Evolutionary conservation across 1,140 invertebrate species (phyloP), one percentile per base, ranked within the genome.

Genomic region (Amphibalanus amphitrite): DNA sequence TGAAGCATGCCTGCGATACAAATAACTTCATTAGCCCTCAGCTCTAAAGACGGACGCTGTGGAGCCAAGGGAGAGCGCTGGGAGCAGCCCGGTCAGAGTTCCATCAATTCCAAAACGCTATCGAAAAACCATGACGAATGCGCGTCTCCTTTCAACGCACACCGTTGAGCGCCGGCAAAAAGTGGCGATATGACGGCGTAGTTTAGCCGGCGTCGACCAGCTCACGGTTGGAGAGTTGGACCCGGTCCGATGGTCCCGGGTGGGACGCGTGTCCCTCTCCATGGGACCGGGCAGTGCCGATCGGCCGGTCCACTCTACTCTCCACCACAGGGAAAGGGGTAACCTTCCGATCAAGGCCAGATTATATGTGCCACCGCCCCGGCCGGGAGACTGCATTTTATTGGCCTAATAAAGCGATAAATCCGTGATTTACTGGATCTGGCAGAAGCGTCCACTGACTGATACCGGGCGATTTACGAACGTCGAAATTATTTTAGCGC

Each of bases 121-220:
- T 59, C 47, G 47, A 59, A 59, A 59, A 59, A 59, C 47, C 47
- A 59, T 59, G 47, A 59, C 47, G 47, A 59, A 59, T 59, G 47
- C 23, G 13, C 20, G 1, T 59, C 47, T 20, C 6, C 47, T 59
- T 59, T 59, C 13, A 59, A 59, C 10, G 23, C 47, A 59, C 47
- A 20, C 10, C 47, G 47, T 59, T 20, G 47, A 59, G 47, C 47
- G 47, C 10, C 10, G 10, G 47, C 47, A 59, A 59, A 59, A 59
- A 59, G 23, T 20, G 20, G 47, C 47, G 47, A 59, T 59, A 59
- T 59, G 47, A 59, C 47, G 23, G 23, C 47, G 23, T 59, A 59
- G 10, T 59, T 23, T 20, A 20, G 47, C 47, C 6, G 47, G 47
- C 47, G 47, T 1, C 17, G 13, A 20, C 1, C 17, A 8, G 47